These are phyloP conservation scores for western clawed frog (Xenopus tropicalis) DNA, from an alignment of 2,113 vertebrate species.

Conservation along the genomic window UCB_Xtro_10.0 CM004444.2:84433001-84433500, in stretches of 20 bases:
- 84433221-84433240: background rate
- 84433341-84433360: background rate
- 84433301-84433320: background rate
- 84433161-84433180: constrained; percentile 3
- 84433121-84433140: background rate
- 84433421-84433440: too few species aligned
- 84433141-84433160: background rate
- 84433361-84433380: background rate
- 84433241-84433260: background rate
- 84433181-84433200: constrained; percentile 14
- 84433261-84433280: background rate
- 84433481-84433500: too few species aligned
- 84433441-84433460: too few species aligned
- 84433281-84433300: background rate
- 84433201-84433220: constrained; percentile 7
- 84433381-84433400: too few species aligned
- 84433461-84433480: too few species aligned
- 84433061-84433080: background rate
- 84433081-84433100: background rate
- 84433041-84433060: background rate
- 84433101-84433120: background rate
- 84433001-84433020: background rate
- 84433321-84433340: background rate
- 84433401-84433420: too few species aligned
- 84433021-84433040: constrained; percentile 16